Conservation (phyloP, 2,888 invertebrate species). For the Lingula anatina region DNA sequence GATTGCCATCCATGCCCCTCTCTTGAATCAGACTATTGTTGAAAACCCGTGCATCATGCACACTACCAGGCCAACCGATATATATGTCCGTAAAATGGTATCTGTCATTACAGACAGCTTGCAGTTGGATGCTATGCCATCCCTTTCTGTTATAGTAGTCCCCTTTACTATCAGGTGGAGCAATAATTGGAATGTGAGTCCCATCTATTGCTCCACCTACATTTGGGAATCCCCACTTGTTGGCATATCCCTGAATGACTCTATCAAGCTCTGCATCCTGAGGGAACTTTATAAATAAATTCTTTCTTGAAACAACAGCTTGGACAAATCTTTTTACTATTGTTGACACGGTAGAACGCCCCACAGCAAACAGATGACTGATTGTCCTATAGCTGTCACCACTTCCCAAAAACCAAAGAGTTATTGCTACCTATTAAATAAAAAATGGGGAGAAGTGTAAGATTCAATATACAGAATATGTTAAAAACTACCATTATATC, state of each 20-base stretch:
- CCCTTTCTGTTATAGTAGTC: slow-evolving; percentile 12
- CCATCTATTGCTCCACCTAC: slow-evolving; percentile 12
- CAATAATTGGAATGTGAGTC: slow-evolving; percentile 9
- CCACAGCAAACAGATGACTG: too few species aligned
- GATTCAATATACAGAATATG: too few species aligned
- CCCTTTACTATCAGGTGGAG: slow-evolving; percentile 1
- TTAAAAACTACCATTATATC: too few species aligned
- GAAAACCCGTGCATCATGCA: slow-evolving; percentile 9
- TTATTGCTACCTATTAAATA: too few species aligned
- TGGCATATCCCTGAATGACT: slow-evolving; percentile 4
- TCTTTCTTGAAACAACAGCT: too few species aligned
- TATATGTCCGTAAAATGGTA: slow-evolving; percentile 4
- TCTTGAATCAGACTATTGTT: slow-evolving; percentile 3
- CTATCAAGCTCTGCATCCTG: too few species aligned
- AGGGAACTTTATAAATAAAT: too few species aligned
- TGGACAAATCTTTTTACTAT: too few species aligned
- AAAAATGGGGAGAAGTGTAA: too few species aligned
- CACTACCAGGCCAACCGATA: slow-evolving; percentile 7
- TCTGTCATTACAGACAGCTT: slow-evolving; percentile 4
- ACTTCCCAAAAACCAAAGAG: too few species aligned
- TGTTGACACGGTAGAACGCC: too few species aligned
- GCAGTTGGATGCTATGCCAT: slow-evolving; percentile 7
- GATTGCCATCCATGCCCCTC: slow-evolving; percentile 1
- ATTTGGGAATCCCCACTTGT: slow-evolving; percentile 8
- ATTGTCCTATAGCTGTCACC: too few species aligned